Conservation (phyloP, 1,140 invertebrate genomes). For the Macrostomum lignano region DNA sequence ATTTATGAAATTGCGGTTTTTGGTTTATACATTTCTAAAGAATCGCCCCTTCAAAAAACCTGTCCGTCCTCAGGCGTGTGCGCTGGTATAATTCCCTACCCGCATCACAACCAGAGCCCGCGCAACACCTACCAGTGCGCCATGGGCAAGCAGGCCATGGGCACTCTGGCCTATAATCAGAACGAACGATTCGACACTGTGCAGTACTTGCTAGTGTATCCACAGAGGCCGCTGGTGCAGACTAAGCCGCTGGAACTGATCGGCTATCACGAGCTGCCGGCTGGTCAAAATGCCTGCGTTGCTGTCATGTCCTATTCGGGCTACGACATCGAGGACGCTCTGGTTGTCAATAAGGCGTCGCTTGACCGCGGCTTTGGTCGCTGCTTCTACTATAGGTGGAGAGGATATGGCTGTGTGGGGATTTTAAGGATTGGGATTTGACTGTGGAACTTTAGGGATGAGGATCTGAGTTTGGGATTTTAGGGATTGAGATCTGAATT, state of each 20-base stretch:
- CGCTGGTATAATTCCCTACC: conserved; percentile 83
- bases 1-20: no score
- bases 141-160: conserved; percentile 57
- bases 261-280: conserved; percentile 81
- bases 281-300: conserved; percentile 78
- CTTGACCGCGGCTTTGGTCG: conserved; percentile 53
- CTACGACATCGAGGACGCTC: conserved; percentile 94
- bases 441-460: no score
- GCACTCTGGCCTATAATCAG: conserved; percentile 84
- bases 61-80: no score
- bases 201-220: conserved; percentile 82
- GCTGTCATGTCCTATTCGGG: conserved; percentile 98
- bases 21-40: background rate
- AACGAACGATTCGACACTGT: conserved; percentile 79
- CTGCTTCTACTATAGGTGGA: no score
- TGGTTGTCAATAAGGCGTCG: conserved; percentile 84
- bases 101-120: conserved; percentile 94
- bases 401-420: no score
- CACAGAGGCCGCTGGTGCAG: conserved; percentile 80
- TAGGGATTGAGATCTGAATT: no score
- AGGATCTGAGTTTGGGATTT: no score
- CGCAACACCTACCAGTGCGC: conserved; percentile 98
- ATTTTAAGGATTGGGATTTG: no score
- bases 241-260: conserved; percentile 42
- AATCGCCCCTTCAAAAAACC: conserved; percentile 20